These are phyloP conservation scores for Peromyscus nudipes DNA, from an alignment of 2,797 vertebrate genomes.

Conservation along the genomic window DNA sequence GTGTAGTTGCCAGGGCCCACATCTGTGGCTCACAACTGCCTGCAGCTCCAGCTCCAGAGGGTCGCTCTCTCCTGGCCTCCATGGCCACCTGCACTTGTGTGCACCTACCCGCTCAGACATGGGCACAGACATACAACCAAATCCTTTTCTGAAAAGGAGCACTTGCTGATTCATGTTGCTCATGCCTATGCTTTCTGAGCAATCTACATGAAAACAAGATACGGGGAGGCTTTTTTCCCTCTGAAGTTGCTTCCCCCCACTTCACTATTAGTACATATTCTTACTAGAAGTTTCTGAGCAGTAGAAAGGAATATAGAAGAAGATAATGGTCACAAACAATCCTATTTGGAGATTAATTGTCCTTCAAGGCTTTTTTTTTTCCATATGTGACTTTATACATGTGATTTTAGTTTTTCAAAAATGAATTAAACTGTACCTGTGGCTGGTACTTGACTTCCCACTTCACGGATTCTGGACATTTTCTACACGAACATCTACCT, in stretches of 20 bases:
- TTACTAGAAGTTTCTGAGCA: slow-evolving; percentile 1
- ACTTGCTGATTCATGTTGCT: not conserved
- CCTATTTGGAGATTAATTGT: not conserved
- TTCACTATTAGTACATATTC: not conserved
- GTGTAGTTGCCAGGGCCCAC: not conserved
- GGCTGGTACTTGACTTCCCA: slow-evolving; percentile 2
- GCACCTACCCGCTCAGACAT: not conserved
- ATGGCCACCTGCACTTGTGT: not conserved
- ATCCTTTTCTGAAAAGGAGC: not conserved
- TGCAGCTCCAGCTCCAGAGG: not conserved
- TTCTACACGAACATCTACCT: not conserved
- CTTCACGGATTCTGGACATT: not conserved
- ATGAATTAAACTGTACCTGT: not conserved
- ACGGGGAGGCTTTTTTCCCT: not conserved
- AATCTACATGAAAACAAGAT: not conserved
- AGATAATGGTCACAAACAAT: not conserved
- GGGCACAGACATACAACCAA: not conserved
- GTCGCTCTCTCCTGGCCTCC: not conserved
- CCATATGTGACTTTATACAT: not conserved
- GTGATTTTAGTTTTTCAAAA: not conserved
- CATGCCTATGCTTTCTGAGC: not conserved
- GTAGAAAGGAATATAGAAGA: not conserved
- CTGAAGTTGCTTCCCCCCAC: not conserved
- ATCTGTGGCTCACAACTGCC: not conserved
- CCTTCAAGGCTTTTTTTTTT: not conserved